Base-by-base conservation (phyloP, 2,113 vertebrate species). In the Onychostoma macrolepis region DNA sequence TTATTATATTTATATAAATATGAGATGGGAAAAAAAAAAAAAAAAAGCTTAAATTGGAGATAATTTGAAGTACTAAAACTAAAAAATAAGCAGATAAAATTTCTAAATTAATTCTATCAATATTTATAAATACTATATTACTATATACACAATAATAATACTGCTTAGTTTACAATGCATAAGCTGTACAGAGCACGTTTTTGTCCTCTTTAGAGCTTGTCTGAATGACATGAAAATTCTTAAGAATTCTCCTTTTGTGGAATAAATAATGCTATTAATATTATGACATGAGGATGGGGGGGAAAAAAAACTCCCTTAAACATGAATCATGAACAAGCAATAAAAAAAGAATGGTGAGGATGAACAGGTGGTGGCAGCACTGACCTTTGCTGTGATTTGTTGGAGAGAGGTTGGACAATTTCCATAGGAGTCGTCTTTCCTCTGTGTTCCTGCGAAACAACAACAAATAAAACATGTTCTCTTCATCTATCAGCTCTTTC, bases 341-440 rank as follows among this genome's bases (percentile, higher is more conserved):
- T n/a, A 17, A 24, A 76, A 50, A n/a, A 79, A 7, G 50, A 38
- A 30, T 10, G 63, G 63, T 6, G 17, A 26, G 24, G 33, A 38
- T 19, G 24, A 80, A 48, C 41, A 9, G 65, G 13, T 38, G 41
- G 24, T 26, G 19, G 19, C 15, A 30, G 15, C 17, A 63, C 50
- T 90, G 91, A 99, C 97, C 97, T 95, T 96, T 97, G 87, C 94
- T 96, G 90, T 95, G 95, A 1, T 95, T 94, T 58, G 95, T 94
- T 0, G 95, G 93, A 0, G 95, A 96, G 9, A 98, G 85, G 28
- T 96, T 97, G 41, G 97, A 95, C 21, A 99, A 95, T 88, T 96
- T 96, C 98, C 98, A 99, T 63, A 97, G 94, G 89, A 99, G 93
- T 43, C 97, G 93, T 63, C 96, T 95, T 87, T 99, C 97, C 48